Base-by-base conservation (phyloP, 2,888 invertebrate species). In the Portevinia maculata region DNA sequence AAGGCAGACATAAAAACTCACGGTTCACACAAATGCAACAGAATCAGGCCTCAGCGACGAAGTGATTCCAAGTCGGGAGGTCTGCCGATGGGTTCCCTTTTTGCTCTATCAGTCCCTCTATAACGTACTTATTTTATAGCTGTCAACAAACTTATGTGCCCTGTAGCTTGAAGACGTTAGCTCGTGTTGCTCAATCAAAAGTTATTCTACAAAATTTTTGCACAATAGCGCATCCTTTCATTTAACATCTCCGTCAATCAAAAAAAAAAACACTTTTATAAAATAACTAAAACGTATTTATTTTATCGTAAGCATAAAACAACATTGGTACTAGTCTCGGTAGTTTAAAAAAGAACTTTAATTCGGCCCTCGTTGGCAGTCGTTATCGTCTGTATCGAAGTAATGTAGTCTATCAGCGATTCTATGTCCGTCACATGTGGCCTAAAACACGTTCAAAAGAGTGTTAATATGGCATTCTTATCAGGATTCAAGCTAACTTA, bases 331-430 rank as follows among this genome's bases (percentile, higher is more conserved):
- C 6, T 46, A 41, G 24, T 17, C n/a, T 59, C 13, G 50, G 48
- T 21, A 9, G 15, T 0, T 55, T 32, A 70, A 17, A 83, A 65
- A 1, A 87, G 60, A 13, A 87, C 84, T 2, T 85, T 86, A 8
- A 89, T 89, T 60, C 89, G 86, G 0, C 86, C 86, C 34, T 89
- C 89, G 2, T 62, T 69, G 0, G 86, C 87, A 9, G 86, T 85
- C 4, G 83, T 86, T 21, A 89, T 86, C 21, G 89, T 89, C 13
- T 85, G 53, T 3, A 76, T 50, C 4, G 75, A 53, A 6, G 24
- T 44, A 2, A 87, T 67, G 59, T 88, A 89, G 0, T 86, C 84
- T 30, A 85, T 60, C 7, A 89, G 57, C 0, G 87, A 87, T 34
- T 89, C 89, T 48, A 89, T 50, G 67, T 89, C 89, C 5, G 86